phyloP scores from a whole-genome alignment of 2,113 vertebrate genomes.

The Cavia aperea region DNA sequence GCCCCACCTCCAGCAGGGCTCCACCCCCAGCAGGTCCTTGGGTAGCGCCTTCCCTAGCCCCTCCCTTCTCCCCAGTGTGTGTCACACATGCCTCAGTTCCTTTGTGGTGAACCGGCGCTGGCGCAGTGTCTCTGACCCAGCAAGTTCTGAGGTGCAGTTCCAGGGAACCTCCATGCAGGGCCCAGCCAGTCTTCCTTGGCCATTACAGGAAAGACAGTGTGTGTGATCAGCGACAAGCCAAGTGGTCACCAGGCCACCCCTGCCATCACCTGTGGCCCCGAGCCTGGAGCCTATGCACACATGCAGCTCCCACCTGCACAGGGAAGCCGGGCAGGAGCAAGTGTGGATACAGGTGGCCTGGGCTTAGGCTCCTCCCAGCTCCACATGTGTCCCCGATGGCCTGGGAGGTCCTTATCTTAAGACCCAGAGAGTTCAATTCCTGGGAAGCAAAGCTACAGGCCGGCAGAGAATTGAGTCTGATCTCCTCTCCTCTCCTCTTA shows the following conservation, averaged over 20 bases:
- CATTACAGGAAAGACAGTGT: neutral
- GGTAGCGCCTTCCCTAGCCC: neutral
- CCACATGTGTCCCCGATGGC: neutral
- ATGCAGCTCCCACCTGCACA: neutral
- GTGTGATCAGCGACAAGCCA: no score
- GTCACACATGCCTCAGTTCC: neutral
- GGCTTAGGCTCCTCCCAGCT: neutral
- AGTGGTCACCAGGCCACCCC: fast-evolving
- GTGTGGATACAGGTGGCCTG: neutral
- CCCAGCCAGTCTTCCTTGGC: neutral
- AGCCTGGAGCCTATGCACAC: neutral
- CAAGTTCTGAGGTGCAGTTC: no score
- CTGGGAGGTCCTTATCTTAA: neutral
- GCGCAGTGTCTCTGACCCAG: neutral
- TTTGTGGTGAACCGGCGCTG: neutral
- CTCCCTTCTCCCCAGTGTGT: neutral
- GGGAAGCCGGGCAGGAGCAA: fast-evolving
- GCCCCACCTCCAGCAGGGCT: neutral
- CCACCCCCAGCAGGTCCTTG: neutral
- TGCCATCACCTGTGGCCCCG: neutral
- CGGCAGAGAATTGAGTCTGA: neutral
- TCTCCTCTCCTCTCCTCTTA: neutral
- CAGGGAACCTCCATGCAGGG: neutral
- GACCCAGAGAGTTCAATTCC: neutral
- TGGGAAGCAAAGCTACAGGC: neutral